Base-by-base conservation (phyloP, 2,888 invertebrate genomes). In the Brachycybe producta region DNA sequence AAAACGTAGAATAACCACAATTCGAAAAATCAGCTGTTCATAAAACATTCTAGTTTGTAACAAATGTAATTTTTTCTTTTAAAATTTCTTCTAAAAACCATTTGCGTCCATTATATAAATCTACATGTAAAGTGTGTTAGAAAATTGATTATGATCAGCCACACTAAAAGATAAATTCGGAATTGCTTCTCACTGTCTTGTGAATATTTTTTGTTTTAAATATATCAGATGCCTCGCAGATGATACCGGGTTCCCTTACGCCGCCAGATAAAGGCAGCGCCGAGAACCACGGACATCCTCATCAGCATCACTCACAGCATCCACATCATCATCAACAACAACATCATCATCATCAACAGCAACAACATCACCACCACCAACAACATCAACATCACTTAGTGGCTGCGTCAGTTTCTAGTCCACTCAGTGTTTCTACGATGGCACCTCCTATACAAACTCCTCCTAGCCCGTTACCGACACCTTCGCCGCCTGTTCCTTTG, bases 381-480 rank as follows among this genome's bases (percentile, higher is more conserved):
- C 57, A 62, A 62, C 55, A 57, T 55, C 56, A 56, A 61, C 57
- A 62, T 62, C 55, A 57, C 55, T 46, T 59, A 52, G 51, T 58
- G 57, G 35, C 54, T 54, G 26, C 49, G 35, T 41, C 53, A 5
- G 41, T 27, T 19, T 43, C 52, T n/a, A 53, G 26, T 52, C 61
- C 63, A 21, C 59, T 65, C 34, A 61, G 60, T 49, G 58, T 65
- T 44, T 58, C 58, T 38, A 56, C 64, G 45, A 58, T 67, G 54
- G 58, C 64, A 19, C 79, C 80, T 61, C 74, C 75, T 58, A 78
- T 85, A 68, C 84, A 84, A 67, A 83, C 85, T 54, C 85, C 87
- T 57, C 82, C 82, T 51, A 81, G 81, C 59, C 82, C 82, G 19
- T 62, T 70, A 36, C 70, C 71, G 24, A 71, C 71, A 28, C 71